Evolutionary conservation across 2,888 invertebrate genomes (phyloP).

Genomic region (Xiphydria camelus): DNA sequence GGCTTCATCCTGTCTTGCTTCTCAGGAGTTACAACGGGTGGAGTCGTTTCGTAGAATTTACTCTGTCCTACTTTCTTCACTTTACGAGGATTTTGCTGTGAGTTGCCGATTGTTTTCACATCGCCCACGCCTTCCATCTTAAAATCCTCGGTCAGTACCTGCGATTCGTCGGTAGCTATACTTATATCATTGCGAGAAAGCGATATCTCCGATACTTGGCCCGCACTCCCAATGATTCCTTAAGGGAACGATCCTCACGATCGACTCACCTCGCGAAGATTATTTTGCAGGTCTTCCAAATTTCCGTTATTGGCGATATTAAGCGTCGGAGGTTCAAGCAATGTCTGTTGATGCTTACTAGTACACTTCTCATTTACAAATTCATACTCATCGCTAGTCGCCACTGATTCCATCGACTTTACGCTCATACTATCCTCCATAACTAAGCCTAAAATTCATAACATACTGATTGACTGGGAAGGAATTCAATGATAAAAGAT

Average conservation of each 20-base stretch:
- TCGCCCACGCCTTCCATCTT: conserved; percentile 49
- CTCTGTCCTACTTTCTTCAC: conserved; percentile 60
- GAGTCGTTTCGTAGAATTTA: conserved; percentile 59
- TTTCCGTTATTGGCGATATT: conserved; percentile 69
- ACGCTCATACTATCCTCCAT: conserved; percentile 71
- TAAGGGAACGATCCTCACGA: too few species aligned
- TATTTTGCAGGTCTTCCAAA: conserved; percentile 66
- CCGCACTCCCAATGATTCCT: too few species aligned
- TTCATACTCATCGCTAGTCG: conserved; percentile 72
- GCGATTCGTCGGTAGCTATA: background rate
- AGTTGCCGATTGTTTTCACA: conserved; percentile 37
- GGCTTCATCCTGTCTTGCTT: conserved; percentile 82
- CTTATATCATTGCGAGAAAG: too few species aligned
- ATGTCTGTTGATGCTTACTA: conserved; percentile 38
- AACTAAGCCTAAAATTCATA: conserved; percentile 49
- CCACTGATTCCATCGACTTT: conserved; percentile 70
- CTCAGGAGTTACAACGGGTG: conserved; percentile 60
- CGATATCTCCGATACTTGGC: too few species aligned
- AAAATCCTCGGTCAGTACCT: conserved; percentile 53
- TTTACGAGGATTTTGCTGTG: conserved; percentile 36
- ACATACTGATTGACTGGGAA: too few species aligned
- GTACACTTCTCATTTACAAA: conserved; percentile 64
- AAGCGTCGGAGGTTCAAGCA: conserved; percentile 61
- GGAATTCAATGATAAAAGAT: too few species aligned
- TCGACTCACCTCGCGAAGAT: conserved; percentile 63